Evolutionary conservation across 2,888 invertebrate genomes (phyloP).

Genomic region (Crocallis elinguaria): DNA sequence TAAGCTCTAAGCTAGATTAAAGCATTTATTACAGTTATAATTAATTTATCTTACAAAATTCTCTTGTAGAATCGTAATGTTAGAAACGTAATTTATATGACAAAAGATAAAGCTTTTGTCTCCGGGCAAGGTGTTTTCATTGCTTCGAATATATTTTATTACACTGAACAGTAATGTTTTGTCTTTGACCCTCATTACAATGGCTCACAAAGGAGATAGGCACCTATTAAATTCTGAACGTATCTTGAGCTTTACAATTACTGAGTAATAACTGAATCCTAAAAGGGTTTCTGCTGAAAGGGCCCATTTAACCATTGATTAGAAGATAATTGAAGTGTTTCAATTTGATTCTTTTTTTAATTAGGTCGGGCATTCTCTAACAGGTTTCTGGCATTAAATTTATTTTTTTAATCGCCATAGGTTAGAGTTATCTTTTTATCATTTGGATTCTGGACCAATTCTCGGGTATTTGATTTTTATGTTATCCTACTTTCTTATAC

Average conservation of each 20-base stretch:
- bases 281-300: slow-evolving; percentile 18
- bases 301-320: slow-evolving; percentile 12
- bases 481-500: too few species aligned
- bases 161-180: slow-evolving; percentile 26
- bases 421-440: too few species aligned
- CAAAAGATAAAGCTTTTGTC: slow-evolving; percentile 17
- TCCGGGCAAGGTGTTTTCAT: slow-evolving; percentile 14
- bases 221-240: slow-evolving; percentile 28
- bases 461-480: too few species aligned
- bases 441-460: too few species aligned
- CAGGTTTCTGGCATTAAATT: too few species aligned
- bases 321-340: background rate
- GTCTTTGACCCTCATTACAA: slow-evolving; percentile 36
- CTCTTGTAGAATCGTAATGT: too few species aligned
- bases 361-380: too few species aligned
- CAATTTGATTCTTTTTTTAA: background rate
- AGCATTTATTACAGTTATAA: too few species aligned
- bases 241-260: slow-evolving; percentile 26
- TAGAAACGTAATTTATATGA: too few species aligned
- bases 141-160: slow-evolving; percentile 24
- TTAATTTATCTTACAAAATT: too few species aligned
- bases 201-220: slow-evolving; percentile 26
- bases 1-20: too few species aligned
- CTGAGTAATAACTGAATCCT: slow-evolving; percentile 24
- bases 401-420: too few species aligned